Evolutionary conservation across 2,888 invertebrate genomes (phyloP).

Genomic region (Melipona bicolor): DNA sequence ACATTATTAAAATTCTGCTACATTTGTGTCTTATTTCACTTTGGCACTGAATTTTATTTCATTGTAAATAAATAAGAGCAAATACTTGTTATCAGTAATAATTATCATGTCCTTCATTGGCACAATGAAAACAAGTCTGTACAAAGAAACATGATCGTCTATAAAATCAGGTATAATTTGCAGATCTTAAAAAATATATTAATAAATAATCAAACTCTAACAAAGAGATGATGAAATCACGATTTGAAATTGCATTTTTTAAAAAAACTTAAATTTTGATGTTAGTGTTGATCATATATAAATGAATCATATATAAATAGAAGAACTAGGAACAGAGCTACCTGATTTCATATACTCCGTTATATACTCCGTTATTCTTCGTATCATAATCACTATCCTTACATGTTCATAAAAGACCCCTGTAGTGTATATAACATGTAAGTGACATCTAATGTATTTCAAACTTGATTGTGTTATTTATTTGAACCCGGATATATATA

Average conservation of each 20-base stretch:
- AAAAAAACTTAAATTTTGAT: background rate
- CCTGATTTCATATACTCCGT: background rate
- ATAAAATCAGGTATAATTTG: background rate
- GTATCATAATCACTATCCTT: background rate
- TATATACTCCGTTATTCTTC: no score
- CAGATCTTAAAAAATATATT: background rate
- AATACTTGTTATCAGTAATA: background rate
- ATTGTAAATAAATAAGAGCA: background rate
- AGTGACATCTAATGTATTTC: background rate
- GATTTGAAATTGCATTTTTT: background rate
- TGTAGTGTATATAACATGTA: constrained; percentile 7
- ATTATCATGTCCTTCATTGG: background rate
- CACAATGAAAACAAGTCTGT: background rate
- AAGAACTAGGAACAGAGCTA: background rate
- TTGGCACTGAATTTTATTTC: no score
- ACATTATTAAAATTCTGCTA: constrained; percentile 2
- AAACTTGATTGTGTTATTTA: background rate
- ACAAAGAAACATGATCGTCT: background rate
- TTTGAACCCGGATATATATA: background rate
- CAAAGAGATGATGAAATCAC: constrained; percentile 45
- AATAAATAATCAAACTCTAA: background rate
- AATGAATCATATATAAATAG: background rate
- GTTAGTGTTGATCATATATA: background rate
- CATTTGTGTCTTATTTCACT: background rate
- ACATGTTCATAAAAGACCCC: background rate